Percentiles rank a stretch among this genome's conserved stretches.
phyloP scores from a whole-genome alignment of 2,888 invertebrate species.

The Andrena praecox region DNA sequence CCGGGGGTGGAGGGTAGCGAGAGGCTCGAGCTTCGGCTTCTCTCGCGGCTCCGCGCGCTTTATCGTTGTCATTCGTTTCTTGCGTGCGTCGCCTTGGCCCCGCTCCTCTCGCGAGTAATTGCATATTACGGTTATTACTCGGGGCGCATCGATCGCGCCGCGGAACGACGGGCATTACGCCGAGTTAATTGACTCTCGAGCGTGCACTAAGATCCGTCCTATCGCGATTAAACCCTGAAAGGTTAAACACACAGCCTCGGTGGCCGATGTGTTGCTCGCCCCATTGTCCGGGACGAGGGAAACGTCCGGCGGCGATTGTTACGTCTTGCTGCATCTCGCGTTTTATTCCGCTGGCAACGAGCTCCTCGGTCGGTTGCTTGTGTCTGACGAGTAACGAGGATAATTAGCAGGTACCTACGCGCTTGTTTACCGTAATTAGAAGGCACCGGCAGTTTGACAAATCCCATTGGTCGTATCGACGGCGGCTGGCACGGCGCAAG shows the following conservation, averaged over 20 bases:
- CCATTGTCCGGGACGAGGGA: conserved; percentile 28
- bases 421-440: conserved; percentile 12
- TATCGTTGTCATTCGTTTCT: conserved; percentile 10
- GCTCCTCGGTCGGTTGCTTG: neutral
- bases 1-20: neutral
- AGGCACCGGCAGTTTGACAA: conserved; percentile 32
- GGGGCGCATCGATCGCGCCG: neutral
- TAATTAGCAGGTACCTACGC: conserved; percentile 22
- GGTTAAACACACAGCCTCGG: conserved; percentile 6
- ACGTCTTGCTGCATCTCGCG: neutral
- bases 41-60: conserved; percentile 11
- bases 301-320: neutral
- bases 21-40: conserved; percentile 25
- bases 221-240: conserved; percentile 30
- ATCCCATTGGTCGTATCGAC: conserved; percentile 2
- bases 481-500: too few species aligned
- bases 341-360: conserved; percentile 7
- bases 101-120: conserved; percentile 17
- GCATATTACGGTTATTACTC: conserved; percentile 7
- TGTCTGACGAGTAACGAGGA: conserved; percentile 11
- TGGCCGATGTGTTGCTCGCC: neutral
- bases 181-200: conserved; percentile 28
- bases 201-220: neutral
- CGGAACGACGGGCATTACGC: neutral
- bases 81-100: neutral